Base-by-base conservation (phyloP, 2,113 vertebrate genomes). In the Colaptes auratus region DNA sequence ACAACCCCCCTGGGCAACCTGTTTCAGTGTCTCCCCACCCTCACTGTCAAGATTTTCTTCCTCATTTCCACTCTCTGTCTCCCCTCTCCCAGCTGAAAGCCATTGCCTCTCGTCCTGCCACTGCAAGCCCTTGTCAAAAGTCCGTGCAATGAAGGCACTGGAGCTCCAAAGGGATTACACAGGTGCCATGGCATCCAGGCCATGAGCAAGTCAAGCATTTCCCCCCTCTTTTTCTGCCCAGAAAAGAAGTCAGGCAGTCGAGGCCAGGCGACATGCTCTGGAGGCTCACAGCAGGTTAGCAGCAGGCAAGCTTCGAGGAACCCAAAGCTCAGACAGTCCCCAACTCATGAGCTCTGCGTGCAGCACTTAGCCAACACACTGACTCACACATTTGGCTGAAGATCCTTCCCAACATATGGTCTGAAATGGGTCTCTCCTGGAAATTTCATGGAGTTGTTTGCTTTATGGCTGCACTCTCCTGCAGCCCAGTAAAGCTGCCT, bases 391-490 rank as follows among this genome's bases (percentile, higher is more conserved):
- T 90, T 91, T 95, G 91, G 90, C 86, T 95, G 70, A 46, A 81
- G 72, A 75, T 93, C 70, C 23, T 90, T 72, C 80, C 71, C 63
- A 95, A 55, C 94, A 94, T 92, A 95, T 84, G 90, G 80, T 86
- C 93, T 94, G 94, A 77, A 96, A 96, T 95, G 69, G 79, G 61
- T 83, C 73, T 95, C 90, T 94, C 92, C 80, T 93, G 82, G 78
- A 90, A 94, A 95, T 95, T 88, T 86, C 93, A 90, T 83, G 61
- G 85, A 78, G 69, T 94, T 95, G 75, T 94, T 97, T 94, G 80
- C 69, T 94, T 95, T 90, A 86, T 30, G 31, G 90, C 63, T 84
- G 92, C 78, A 79, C 72, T 93, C 80, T 97, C 59, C 69, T 59
- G 84, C 58, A 91, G 63, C 76, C 63, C 59, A 75, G 76, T 92